phyloP scores from a whole-genome alignment of 2,888 invertebrate species.

The Ctena decussata region DNA sequence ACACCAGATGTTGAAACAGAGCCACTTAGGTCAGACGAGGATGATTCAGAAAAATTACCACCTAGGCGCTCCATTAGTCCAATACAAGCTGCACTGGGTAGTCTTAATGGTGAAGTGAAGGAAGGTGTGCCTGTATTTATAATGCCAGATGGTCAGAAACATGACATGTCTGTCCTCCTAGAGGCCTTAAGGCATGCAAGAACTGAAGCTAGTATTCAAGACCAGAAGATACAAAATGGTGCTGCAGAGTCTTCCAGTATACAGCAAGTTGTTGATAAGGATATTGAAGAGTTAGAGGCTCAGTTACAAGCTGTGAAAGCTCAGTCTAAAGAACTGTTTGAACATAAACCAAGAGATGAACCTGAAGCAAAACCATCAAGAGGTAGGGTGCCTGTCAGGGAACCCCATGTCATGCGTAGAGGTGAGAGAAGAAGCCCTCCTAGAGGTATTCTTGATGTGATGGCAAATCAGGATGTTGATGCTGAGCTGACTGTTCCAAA shows the following conservation, averaged over 20 bases:
- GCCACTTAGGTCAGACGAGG: conserved; percentile 66
- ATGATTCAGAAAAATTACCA: conserved; percentile 47
- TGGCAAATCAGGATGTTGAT: conserved; percentile 59
- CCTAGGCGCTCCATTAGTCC: conserved; percentile 19
- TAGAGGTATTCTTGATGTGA: conserved; percentile 62
- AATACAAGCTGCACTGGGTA: conserved; percentile 15
- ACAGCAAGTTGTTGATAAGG: conserved; percentile 59
- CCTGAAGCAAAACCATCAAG: conserved; percentile 19
- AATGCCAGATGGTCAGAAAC: conserved; percentile 70
- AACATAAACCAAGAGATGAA: conserved; percentile 30
- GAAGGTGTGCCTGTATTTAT: conserved; percentile 69
- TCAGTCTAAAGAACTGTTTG: conserved; percentile 65
- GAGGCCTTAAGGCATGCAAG: conserved; percentile 76
- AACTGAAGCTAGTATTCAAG: conserved; percentile 72
- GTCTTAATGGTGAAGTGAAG: conserved; percentile 50
- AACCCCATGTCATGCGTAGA: conserved; percentile 15
- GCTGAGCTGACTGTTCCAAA: conserved; percentile 57
- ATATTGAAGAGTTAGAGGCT: conserved; percentile 61
- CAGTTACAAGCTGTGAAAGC: conserved; percentile 63
- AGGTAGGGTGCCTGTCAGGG: conserved; percentile 42
- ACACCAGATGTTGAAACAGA: conserved; percentile 46
- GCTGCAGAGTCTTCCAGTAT: conserved; percentile 49
- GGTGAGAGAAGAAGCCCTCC: conserved; percentile 61
- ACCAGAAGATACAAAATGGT: conserved; percentile 60
- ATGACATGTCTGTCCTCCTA: conserved; percentile 72